phyloP scores from a whole-genome alignment of 2,113 vertebrate species.

The Protobothrops flavoviridis region DNA sequence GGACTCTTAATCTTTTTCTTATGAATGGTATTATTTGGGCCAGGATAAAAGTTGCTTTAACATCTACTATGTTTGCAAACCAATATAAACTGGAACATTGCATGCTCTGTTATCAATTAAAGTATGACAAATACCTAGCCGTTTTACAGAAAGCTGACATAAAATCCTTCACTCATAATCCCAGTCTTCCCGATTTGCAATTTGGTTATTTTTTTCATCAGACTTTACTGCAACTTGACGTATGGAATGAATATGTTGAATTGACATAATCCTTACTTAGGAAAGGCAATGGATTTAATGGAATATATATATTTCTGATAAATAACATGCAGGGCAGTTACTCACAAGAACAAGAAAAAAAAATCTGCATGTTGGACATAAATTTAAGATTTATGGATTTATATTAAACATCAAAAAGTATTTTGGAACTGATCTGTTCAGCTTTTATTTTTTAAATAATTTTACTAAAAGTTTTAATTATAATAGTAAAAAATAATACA shows the following conservation, averaged over 20 bases:
- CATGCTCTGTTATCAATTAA: background rate
- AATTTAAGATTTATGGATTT: background rate
- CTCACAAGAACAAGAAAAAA: background rate
- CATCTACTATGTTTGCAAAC: fast-evolving
- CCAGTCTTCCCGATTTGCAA: background rate
- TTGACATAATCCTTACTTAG: background rate
- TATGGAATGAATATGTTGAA: background rate
- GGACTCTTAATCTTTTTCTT: background rate
- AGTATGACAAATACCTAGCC: background rate
- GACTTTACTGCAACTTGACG: background rate
- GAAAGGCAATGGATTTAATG: background rate
- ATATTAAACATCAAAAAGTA: no score
- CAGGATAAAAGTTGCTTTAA: background rate
- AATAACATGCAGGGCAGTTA: background rate
- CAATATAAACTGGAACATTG: background rate
- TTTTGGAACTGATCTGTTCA: no score
- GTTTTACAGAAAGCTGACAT: background rate
- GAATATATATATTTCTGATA: background rate
- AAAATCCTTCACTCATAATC: background rate
- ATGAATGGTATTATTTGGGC: background rate
- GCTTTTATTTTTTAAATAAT: no score
- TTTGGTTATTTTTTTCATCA: background rate
- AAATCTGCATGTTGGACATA: background rate
- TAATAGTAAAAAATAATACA: no score
- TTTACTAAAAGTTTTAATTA: no score